Evolutionary conservation across 2,797 vertebrate genomes (phyloP).

Genomic region (Microchirus variegatus): DNA sequence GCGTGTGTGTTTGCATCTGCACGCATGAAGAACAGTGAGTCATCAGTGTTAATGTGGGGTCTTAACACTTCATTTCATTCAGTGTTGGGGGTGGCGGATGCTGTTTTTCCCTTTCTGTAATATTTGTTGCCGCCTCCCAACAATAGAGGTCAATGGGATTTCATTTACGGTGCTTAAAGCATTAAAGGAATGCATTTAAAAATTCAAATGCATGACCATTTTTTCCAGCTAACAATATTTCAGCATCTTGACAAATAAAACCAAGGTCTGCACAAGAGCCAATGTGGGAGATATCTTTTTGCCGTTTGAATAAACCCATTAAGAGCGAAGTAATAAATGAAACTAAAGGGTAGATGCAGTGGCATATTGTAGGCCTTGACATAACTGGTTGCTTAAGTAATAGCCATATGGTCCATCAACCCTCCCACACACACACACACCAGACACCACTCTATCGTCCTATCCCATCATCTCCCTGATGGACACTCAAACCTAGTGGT

Average conservation of each 20-base stretch:
- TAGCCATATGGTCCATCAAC: conserved; percentile 30
- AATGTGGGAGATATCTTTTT: conserved; percentile 1
- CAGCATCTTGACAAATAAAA: conserved; percentile 8
- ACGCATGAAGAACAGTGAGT: conserved; percentile 30
- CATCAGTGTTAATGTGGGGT: conserved; percentile 36
- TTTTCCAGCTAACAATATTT: conserved; percentile 6
- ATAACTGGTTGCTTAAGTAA: conserved; percentile 36
- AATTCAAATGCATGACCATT: conserved; percentile 6
- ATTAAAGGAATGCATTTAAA: conserved; percentile 4
- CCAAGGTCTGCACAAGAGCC: neutral
- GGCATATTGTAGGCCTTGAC: conserved; percentile 5
- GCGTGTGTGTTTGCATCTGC: conserved; percentile 23
- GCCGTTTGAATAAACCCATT: neutral
- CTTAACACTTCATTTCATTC: conserved; percentile 42
- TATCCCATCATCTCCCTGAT: conserved; percentile 49
- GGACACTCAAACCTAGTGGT: conserved; percentile 48
- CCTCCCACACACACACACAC: conserved; percentile 24
- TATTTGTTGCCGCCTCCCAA: conserved; percentile 10
- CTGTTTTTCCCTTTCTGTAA: conserved; percentile 32
- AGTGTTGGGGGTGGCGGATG: conserved; percentile 15
- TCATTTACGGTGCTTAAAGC: conserved; percentile 24
- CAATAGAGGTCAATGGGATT: conserved; percentile 33
- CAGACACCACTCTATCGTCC: conserved; percentile 15
- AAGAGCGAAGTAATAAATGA: conserved; percentile 6
- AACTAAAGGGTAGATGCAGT: conserved; percentile 18